Evolutionary conservation across 2,888 invertebrate genomes (phyloP), one percentile per base, ranked within the genome.

Genomic region (Andrena chrysosceles): DNA sequence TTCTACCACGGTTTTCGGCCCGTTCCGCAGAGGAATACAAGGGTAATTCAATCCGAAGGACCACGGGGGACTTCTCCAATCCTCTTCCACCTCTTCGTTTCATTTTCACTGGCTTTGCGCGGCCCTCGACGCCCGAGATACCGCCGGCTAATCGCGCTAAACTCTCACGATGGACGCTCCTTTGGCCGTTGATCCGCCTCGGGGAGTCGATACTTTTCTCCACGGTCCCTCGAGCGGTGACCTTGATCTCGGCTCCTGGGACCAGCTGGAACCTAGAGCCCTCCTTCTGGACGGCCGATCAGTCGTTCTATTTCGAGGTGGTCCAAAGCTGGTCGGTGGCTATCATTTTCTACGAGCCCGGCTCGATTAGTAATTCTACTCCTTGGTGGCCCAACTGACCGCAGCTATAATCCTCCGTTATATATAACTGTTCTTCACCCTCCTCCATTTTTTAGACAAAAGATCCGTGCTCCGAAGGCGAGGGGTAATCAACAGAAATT

Each of bases 1-100:
- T 66, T 52, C 71, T 62, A 56, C 71, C 67, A 54, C 42, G 66
- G 42, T 52, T 70, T 56, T 60, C 75, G 59, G 16, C 52, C 67
- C 70, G 60, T 52, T 76, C 60, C 67, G 60, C 66, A 72, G 75
- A 64, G 66, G 68, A 83, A 71, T 81, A 78, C 80, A 70, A 54
- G 73, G 71, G 77, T 89, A 85, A 89, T 87, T 86, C 86, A 71
- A 86, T 85, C 81, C 74, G 29, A 20, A 68, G 71, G 56, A 74
- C 59, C 42, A 54, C 60, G 63, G 31, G 69, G 72, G 68, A 67
- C 59, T 59, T 31, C 20, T 10, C 31, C 33, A 48, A 56, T 35
- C 67, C 62, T 64, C 77, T 70, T 23, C 35, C 67, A 33, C n/a
- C 49, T 49, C 33, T 52, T 68, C 74, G 35, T 67, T 56, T 72